Percentiles rank a stretch among this genome's conserved stretches.
phyloP scores from a whole-genome alignment of 1,140 invertebrate genomes.

The Limonius californicus region DNA sequence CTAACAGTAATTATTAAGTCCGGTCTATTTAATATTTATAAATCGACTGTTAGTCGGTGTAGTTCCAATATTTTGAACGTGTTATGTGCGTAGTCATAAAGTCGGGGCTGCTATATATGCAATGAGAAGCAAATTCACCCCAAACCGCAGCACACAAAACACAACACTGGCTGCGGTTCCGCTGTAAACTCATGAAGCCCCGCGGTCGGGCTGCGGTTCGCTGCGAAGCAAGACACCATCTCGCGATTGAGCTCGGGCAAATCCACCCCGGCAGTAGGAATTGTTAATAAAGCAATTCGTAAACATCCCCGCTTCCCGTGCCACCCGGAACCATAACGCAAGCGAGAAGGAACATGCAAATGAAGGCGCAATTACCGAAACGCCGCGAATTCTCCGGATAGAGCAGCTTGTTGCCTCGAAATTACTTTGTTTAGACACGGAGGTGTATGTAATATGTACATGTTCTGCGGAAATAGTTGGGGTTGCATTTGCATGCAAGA shows the following conservation, averaged over 20 bases:
- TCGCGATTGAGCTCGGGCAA: slow-evolving; percentile 16
- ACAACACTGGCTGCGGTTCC: slow-evolving; percentile 16
- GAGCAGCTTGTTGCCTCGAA: slow-evolving; percentile 35
- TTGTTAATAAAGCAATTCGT: slow-evolving; percentile 15
- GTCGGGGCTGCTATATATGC: not conserved
- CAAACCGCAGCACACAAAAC: not conserved
- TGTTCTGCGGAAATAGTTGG: slow-evolving; percentile 30
- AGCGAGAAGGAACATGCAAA: slow-evolving; percentile 12
- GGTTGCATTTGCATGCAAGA: slow-evolving; percentile 10
- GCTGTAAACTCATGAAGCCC: slow-evolving; percentile 14
- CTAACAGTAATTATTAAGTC: no score
- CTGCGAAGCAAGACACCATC: slow-evolving; percentile 16
- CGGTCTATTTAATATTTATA: no score
- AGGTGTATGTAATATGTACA: slow-evolving; percentile 39
- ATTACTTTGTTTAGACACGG: slow-evolving; percentile 40
- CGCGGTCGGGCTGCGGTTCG: slow-evolving; percentile 5
- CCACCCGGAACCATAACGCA: not conserved
- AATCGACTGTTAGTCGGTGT: no score
- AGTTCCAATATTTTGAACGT: not conserved
- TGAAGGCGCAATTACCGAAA: slow-evolving; percentile 13
- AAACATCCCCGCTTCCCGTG: slow-evolving; percentile 7
- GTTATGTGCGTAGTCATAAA: not conserved
- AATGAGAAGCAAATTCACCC: slow-evolving; percentile 10
- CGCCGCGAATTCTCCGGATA: slow-evolving; percentile 6
- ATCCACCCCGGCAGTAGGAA: slow-evolving; percentile 9